Evolutionary conservation across 2,888 invertebrate genomes (phyloP), one percentile per base, ranked within the genome.

Genomic region (Drosophila austrosaltans): DNA sequence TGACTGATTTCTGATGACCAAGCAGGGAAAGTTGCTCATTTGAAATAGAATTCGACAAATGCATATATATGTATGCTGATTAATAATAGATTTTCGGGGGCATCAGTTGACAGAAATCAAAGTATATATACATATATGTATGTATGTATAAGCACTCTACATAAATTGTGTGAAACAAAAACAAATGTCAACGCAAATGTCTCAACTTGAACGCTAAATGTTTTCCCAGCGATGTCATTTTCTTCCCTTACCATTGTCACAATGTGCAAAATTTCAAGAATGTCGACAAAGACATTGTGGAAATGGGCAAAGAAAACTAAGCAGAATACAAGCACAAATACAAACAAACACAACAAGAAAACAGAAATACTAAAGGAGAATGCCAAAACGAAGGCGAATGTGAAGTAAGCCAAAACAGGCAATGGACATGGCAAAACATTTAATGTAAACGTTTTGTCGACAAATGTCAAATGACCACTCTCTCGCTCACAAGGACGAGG

Each of bases 361-460:
- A 44, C 7, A 44, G 7, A 48, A 48, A 20, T 48, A 10, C 64
- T 58, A 64, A 63, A 20, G 48, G 42, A 58, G 68, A 76, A 72
- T 48, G 16, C 10, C 48, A 48, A 22, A 10, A 48, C 60, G 58
- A 63, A 53, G 62, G 42, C 32, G 22, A 32, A 32, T 32, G 16
- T 12, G 22, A 36, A 40, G 30, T 22, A 48, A 53, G 36, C 64
- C 63, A 61, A 70, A 80, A 72, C 63, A 62, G 72, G 75, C 82
- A 81, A 70, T 62, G 72, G 86, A 78, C 82, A 87, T 79, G 82
- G 76, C 82, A 77, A 77, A 82, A 81, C 80, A 82, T 85, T 85
- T 89, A 89, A 86, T 86, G 88, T 85, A 87, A 87, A 89, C 83
- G 89, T 80, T 85, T 84, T 85, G 89, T 81, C 83, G 83, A 80